A percentile compares a stretch with the other conserved stretches of the same genome.
These are phyloP conservation scores for Margarornis squamiger DNA, from an alignment of 2,797 vertebrate genomes.

Conservation along the genomic window DNA sequence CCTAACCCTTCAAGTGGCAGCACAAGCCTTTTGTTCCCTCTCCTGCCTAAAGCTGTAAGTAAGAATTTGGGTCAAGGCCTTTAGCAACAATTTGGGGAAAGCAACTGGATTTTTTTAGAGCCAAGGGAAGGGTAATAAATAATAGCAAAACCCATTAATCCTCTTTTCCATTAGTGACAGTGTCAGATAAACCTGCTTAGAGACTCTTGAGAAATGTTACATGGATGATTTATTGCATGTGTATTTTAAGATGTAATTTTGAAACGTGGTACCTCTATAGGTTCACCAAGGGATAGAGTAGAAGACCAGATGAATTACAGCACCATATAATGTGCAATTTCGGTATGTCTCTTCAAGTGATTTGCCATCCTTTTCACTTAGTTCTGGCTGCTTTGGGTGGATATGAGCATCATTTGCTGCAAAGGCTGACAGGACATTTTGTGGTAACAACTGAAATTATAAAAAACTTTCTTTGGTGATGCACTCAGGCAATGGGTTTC, in stretches of 20 bases:
- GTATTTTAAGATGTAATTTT: neutral
- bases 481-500: neutral
- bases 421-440: neutral
- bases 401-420: neutral
- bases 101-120: neutral
- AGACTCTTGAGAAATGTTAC: neutral
- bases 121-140: neutral
- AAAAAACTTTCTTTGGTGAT: neutral
- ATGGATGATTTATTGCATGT: neutral
- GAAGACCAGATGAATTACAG: neutral
- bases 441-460: neutral
- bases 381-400: neutral
- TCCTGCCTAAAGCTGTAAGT: neutral
- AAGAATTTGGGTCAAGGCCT: neutral
- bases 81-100: neutral
- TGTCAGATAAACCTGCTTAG: constrained; percentile 11
- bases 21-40: neutral
- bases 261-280: neutral
- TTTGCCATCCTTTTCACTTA: neutral
- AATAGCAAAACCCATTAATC: neutral
- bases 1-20: neutral
- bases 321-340: neutral
- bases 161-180: constrained; percentile 8
- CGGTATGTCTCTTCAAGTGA: neutral
- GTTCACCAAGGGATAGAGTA: neutral